Base-by-base conservation (phyloP, 2,888 invertebrate genomes). In the Hirtodrosophila alboralis region DNA sequence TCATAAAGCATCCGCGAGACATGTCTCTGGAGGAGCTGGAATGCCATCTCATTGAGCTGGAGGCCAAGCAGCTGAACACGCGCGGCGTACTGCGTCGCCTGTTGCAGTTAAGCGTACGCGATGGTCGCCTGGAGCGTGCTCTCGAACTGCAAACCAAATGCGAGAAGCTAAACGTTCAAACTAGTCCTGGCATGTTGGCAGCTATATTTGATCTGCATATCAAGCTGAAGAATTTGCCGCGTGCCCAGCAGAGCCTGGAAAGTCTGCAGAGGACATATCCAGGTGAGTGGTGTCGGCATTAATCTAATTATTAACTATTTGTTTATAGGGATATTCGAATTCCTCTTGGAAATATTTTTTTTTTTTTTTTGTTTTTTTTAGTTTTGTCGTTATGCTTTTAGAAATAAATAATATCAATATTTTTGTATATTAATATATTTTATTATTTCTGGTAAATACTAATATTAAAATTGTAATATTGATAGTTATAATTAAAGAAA, bases 131-230 rank as follows among this genome's bases (percentile, higher is more conserved):
- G 4, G 63, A 91, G 0, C 91, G 92, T 1, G 93, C 93, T 0
- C 86, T 92, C 13, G 91, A 93, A 65, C 88, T 94, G 3, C 90
- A 91, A 12, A 83, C 90, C 0, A 92, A 92, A 61, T 93, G 94
- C 56, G 91, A 92, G 40, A 87, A 89, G 1, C 90, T 92, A 40
- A 91, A 91, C 54, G 93, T 94, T 1, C 90, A 91, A 30, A 87
- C 92, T 21, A 93, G 94, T 65, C 91, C 93, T 0, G 95, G 94
- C 2, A 94, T 95, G 93, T 92, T 93, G 76, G 93, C 94, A 0
- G 90, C 92, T 1, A 91, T 94, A 40, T 92, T 95, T 64, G 93
- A 94, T 64, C 86, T 93, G 3, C 92, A 93, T 87, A 91, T 93
- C 3, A 92, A 92, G 79, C 88, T 91, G 0, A 92, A 92, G 18